A percentile compares a stretch with the other conserved stretches of the same genome.
Conservation (phyloP, 2,113 vertebrate genomes). For the Nanger granti region DNA sequence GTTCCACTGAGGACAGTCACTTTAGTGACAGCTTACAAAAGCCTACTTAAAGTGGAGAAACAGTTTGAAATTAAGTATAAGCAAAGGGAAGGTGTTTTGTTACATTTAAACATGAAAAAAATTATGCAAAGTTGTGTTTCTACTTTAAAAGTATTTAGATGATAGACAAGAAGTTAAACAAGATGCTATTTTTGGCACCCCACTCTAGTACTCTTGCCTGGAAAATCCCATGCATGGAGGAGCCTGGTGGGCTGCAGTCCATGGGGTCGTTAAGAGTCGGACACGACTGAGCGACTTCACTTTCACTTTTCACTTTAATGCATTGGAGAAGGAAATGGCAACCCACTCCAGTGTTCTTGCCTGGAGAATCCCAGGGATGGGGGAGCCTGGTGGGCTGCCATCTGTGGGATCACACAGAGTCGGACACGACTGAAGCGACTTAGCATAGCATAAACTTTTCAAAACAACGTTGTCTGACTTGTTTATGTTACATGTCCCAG, state of each 20-base stretch:
- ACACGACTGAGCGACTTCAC: accelerated
- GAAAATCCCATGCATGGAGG: too few species aligned
- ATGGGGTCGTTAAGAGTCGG: too few species aligned
- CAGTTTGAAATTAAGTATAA: not conserved
- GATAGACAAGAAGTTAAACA: not conserved
- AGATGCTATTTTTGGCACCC: not conserved
- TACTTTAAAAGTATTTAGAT: conserved; percentile 10
- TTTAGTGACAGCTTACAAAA: conserved; percentile 3
- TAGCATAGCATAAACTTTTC: not conserved
- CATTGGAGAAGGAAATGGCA: too few species aligned
- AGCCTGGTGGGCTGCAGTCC: too few species aligned
- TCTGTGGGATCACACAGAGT: too few species aligned
- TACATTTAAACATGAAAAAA: conserved; percentile 6
- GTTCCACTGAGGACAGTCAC: not conserved
- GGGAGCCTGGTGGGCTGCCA: too few species aligned
- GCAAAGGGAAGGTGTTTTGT: not conserved
- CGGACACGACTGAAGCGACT: too few species aligned
- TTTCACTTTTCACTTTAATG: too few species aligned
- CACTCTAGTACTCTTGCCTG: too few species aligned
- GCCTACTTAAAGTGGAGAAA: not conserved
- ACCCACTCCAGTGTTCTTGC: too few species aligned
- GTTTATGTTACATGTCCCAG: not conserved
- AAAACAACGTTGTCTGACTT: not conserved
- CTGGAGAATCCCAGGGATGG: too few species aligned
- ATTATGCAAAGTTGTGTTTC: not conserved